Percentiles rank a stretch among this genome's conserved stretches.
Conservation (phyloP, 2,888 invertebrate genomes). For the Phlogophora meticulosa region DNA sequence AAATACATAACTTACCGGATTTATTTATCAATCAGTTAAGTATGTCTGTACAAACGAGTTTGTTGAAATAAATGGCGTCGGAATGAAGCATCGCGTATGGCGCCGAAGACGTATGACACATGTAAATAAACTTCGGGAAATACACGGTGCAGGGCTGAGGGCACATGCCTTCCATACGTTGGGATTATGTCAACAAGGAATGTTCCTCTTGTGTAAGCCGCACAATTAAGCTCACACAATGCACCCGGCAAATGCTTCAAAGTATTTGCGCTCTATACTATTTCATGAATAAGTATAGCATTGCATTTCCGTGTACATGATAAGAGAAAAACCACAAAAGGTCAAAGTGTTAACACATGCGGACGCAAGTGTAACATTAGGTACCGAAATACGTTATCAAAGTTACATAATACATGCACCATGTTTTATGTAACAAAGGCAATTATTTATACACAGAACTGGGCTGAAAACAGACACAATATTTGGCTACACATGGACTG, state of each 20-base stretch:
- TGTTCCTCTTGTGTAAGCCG: background rate
- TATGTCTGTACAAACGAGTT: constrained; percentile 33
- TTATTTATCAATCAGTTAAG: constrained; percentile 54
- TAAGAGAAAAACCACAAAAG: constrained; percentile 14
- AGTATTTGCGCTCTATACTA: background rate
- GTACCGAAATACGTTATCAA: constrained; percentile 42
- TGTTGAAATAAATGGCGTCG: constrained; percentile 71
- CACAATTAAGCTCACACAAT: background rate
- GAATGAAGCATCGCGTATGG: constrained; percentile 66
- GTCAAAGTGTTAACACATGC: background rate
- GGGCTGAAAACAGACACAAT: constrained; percentile 27
- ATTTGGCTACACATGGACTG: constrained; percentile 14
- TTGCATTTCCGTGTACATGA: background rate
- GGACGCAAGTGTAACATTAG: constrained; percentile 15
- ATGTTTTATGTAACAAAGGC: constrained; percentile 35
- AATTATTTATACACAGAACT: constrained; percentile 21
- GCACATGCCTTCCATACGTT: constrained; percentile 31
- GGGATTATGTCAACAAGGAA: constrained; percentile 42
- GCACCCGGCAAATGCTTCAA: background rate
- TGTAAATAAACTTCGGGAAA: constrained; percentile 76
- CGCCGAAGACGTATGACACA: constrained; percentile 66
- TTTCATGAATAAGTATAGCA: constrained; percentile 2
- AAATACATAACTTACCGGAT: constrained; percentile 46
- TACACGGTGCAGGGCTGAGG: constrained; percentile 39
- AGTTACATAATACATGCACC: constrained; percentile 17